Conservation (phyloP, 2,888 invertebrate genomes). For the Taphrorychus bicolor region DNA sequence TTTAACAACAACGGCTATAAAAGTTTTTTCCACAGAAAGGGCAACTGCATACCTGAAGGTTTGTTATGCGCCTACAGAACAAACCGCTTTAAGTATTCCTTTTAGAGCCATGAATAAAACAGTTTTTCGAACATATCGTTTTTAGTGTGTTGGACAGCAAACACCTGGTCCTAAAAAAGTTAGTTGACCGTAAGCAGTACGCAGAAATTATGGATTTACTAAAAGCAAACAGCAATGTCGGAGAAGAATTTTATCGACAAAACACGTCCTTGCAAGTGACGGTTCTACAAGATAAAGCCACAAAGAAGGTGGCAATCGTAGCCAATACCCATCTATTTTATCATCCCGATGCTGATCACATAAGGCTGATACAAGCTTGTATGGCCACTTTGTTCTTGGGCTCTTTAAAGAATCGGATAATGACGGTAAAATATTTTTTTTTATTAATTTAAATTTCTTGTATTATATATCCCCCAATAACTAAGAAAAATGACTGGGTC, state of each 20-base stretch:
- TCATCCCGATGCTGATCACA: conserved; percentile 88
- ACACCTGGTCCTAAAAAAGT: conserved; percentile 66
- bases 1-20: conserved; percentile 65
- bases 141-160: conserved; percentile 62
- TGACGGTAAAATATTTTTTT: conserved; percentile 16
- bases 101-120: background rate
- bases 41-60: conserved; percentile 79
- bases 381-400: conserved; percentile 38
- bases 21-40: conserved; percentile 75
- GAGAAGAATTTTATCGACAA: conserved; percentile 66
- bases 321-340: conserved; percentile 95
- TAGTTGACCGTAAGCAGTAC: conserved; percentile 64
- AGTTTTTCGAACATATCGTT: conserved; percentile 33
- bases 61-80: conserved; percentile 77
- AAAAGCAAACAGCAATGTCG: conserved; percentile 63
- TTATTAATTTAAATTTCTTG: background rate
- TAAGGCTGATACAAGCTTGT: conserved; percentile 71
- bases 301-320: conserved; percentile 63
- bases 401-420: conserved; percentile 27
- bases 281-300: conserved; percentile 65
- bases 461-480: too few species aligned
- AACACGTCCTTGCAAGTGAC: conserved; percentile 70
- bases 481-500: too few species aligned
- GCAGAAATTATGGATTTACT: conserved; percentile 66
- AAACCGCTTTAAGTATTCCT: conserved; percentile 67